Base-by-base conservation (phyloP, 1,140 invertebrate genomes). In the Sweltsa coloradensis region DNA sequence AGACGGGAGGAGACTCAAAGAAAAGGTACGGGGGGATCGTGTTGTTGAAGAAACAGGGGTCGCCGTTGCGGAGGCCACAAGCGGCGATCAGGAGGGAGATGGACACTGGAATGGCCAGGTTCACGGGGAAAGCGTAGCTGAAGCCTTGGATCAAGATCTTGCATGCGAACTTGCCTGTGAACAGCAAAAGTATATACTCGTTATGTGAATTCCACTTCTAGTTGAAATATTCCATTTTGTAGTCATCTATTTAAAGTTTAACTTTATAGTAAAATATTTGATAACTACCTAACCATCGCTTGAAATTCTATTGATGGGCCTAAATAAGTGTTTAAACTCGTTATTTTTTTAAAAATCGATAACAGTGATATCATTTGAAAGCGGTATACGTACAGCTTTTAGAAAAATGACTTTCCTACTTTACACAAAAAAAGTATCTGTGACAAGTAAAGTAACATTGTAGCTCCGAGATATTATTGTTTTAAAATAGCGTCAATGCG, bases 81-180 rank as follows among this genome's bases (percentile, higher is more conserved):
- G 85, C 85, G 14, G 88, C 79, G 51, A 94, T 93, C 51, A 94
- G 65, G 16, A 96, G 63, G 1, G 89, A 92, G 19, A 96, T 83
- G 0, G 85, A 79, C 1, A 95, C 76, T 0, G 92, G 93, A 53
- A 95, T 89, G 0, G 88, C 86, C 43, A 97, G 71, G 62, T 86
- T 93, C 0, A 97, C 83, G 0, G 94, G 93, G 53, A 97, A 90
- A 0, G 92, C 89, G 60, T 94, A 97, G 61, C 91, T 93, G 70
- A 96, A 94, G 23, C 88, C 87, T 68, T 97, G 93, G 47, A 96
- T 95, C 51, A 93, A 76, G 56, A 97, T 95, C 69, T 95, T 95
- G 69, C 92, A 96, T 14, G 92, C 88, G 57, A 94, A 95, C 69
- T 95, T 94, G 51, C 86, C 75, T 78, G 61, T 19, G 62, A 60